Evolutionary conservation across 2,888 invertebrate genomes (phyloP), one percentile per base, ranked within the genome.

Genomic region (Conchocele bisecta): DNA sequence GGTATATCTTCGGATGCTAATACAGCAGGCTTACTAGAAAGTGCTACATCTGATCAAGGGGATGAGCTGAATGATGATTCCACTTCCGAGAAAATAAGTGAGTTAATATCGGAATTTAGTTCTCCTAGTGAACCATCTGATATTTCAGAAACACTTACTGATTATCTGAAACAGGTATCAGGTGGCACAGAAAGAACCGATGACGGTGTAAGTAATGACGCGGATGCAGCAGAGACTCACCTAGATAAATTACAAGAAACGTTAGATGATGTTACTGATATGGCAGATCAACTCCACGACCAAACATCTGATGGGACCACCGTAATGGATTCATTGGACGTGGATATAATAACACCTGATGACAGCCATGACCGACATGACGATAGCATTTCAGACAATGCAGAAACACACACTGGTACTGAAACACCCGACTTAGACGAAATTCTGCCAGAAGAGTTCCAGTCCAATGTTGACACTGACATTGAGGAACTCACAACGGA

Each of bases 311-410:
- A n/a, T n/a, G n/a, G n/a, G n/a, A n/a, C n/a, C n/a, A n/a, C n/a
- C n/a, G n/a, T n/a, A n/a, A n/a, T n/a, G n/a, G n/a, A n/a, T n/a
- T n/a, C n/a, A n/a, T n/a, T n/a, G n/a, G n/a, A n/a, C n/a, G n/a
- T n/a, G n/a, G n/a, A n/a, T n/a, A n/a, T n/a, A n/a, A n/a, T n/a
- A n/a, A n/a, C n/a, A n/a, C n/a, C n/a, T 9, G n/a, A 15, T 11
- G 61, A 61, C 3, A 51, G 13, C n/a, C 15, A 42, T 26, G 31
- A 39, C 29, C n/a, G n/a, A n/a, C n/a, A n/a, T n/a, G n/a, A n/a
- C n/a, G n/a, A n/a, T n/a, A n/a, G n/a, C n/a, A n/a, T n/a, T n/a
- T n/a, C n/a, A n/a, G n/a, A n/a, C n/a, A n/a, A n/a, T n/a, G n/a
- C n/a, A n/a, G n/a, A n/a, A n/a, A n/a, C n/a, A n/a, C n/a, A n/a